Evolutionary conservation across 2,797 vertebrate species (phyloP), one percentile per base, ranked within the genome.

Genomic region (Lepilemur ruficaudatus): DNA sequence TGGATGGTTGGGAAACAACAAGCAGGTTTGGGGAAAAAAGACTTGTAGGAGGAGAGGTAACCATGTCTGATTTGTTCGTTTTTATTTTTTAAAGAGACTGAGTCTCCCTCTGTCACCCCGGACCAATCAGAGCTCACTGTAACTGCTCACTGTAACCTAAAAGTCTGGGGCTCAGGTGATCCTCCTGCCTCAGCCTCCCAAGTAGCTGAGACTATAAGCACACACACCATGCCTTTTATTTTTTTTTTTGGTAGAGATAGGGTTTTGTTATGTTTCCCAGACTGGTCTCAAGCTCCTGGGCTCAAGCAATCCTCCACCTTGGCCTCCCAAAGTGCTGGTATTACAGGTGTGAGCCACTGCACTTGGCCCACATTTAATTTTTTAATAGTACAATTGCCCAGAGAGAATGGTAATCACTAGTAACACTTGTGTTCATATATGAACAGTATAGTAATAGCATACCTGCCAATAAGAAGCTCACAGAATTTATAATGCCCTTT

Each of bases 401-500:
- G 28, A 86, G 4, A 97, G 55, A 95, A 82, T 0, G 52, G 5
- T 76, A 69, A 97, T 57, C 35, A 91, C 15, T 41, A 23, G 7
- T 18, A 91, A 88, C n/a, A 94, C 18, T 48, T 69, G 69, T 7
- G 18, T 46, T 88, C 61, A 89, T 18, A 73, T 35, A 55, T 17
- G 7, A 92, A 93, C 20, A 17, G 41, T 72, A 65, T 13, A 13
- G 5, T 89, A 69, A 78, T 50, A 93, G 72, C 32, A 15, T 98
- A 99, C 99, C 99, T 99, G 98, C 99, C 99, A 91, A 99, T 99
- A 90, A 99, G 99, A 38, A 99, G 98, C 96, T 99, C 99, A 95
- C 99, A 99, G 95, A 99, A 99, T 94, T 99, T 99, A 98, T 99
- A 99, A 98, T 99, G 99, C 81, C 99, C 99, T 97, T 99, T 99